phyloP scores from a whole-genome alignment of 2,113 vertebrate species.

The Peromyscus leucopus region DNA sequence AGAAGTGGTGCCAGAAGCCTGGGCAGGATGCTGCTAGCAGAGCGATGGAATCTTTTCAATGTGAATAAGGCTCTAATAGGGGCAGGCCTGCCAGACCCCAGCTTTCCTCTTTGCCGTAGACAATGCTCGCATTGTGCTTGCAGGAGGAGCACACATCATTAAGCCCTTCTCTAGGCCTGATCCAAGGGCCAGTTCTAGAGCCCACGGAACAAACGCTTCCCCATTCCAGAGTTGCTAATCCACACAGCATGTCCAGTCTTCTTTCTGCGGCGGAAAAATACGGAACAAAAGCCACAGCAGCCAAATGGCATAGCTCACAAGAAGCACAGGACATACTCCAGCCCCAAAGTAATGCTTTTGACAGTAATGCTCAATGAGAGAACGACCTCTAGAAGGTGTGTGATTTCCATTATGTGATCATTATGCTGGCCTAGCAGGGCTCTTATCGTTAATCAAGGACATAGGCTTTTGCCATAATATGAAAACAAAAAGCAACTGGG shows the following conservation, averaged over 20 bases:
- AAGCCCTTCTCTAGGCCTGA: not conserved
- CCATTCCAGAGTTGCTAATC: not conserved
- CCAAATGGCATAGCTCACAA: not conserved
- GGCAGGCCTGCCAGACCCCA: conserved; percentile 86
- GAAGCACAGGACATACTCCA: conserved; percentile 13
- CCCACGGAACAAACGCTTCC: not conserved
- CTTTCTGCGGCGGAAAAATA: conserved; percentile 52
- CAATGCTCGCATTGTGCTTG: conserved; percentile 86
- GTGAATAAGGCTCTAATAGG: conserved; percentile 86
- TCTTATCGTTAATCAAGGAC: not conserved
- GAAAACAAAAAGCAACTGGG: conserved; percentile 19
- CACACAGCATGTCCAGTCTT: not conserved
- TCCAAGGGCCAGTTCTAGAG: conserved; percentile 51
- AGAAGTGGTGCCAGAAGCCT: conserved; percentile 78
- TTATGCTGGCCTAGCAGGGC: not conserved
- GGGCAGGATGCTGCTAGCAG: conserved; percentile 76
- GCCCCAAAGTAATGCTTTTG: not conserved
- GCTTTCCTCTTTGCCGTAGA: conserved; percentile 80
- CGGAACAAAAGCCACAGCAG: not conserved
- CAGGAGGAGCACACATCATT: conserved; percentile 17
- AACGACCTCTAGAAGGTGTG: not conserved
- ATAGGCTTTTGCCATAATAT: not conserved
- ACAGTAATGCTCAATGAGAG: not conserved
- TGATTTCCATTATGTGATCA: not conserved
- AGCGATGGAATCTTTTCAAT: conserved; percentile 88